Evolutionary conservation across 2,797 vertebrate species (phyloP).

Genomic region (Tympanoctomys barrerae): DNA sequence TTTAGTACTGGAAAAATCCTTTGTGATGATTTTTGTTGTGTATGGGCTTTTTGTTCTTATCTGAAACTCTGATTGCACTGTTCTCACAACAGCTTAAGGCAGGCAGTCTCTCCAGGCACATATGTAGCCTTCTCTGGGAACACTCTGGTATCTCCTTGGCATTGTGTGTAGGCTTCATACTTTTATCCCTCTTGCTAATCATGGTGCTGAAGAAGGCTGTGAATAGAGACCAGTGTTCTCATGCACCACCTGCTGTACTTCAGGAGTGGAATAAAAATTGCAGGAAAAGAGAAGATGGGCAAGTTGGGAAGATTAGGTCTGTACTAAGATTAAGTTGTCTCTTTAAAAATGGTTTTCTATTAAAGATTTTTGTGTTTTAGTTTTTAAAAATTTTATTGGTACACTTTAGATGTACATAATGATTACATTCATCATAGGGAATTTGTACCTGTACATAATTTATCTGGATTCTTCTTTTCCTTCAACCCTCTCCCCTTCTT

Average conservation of each 20-base stretch:
- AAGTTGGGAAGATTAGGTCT: not conserved
- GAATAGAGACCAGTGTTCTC: conserved; percentile 4
- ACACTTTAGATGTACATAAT: not conserved
- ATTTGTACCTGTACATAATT: not conserved
- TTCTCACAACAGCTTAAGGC: conserved; percentile 3
- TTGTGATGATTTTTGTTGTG: conserved; percentile 12
- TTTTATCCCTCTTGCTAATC: not conserved
- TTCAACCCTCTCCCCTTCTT: not conserved
- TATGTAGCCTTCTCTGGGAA: not conserved
- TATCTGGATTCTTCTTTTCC: not conserved
- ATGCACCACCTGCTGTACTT: not conserved
- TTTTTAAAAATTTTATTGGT: not conserved
- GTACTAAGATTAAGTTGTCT: not conserved
- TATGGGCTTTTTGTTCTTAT: conserved; percentile 20
- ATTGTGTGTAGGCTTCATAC: not conserved
- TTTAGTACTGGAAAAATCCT: conserved; percentile 19
- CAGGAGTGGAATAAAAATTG: not conserved
- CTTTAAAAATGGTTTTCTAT: not conserved
- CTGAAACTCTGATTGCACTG: not conserved
- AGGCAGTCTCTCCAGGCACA: not conserved
- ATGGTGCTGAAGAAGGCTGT: not conserved
- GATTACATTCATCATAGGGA: not conserved
- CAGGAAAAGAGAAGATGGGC: not conserved
- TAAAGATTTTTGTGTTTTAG: not conserved
- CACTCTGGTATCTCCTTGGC: not conserved